Evolutionary conservation across 2,113 vertebrate species (phyloP).

Genomic region (Callocephalon fimbriatum): DNA sequence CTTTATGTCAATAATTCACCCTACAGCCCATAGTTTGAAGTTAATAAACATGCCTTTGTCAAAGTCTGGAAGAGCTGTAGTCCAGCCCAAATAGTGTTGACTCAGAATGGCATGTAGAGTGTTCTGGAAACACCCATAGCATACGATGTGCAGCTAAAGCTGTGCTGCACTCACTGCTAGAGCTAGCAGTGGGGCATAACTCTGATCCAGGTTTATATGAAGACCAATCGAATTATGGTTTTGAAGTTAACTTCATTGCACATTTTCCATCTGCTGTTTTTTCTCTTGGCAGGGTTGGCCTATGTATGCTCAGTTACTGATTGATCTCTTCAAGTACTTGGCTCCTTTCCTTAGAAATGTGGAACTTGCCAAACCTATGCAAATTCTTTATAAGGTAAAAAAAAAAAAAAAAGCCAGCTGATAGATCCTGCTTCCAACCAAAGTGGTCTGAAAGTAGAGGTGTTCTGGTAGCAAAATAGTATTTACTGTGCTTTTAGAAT

Average conservation of each 20-base stretch:
- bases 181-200: background rate
- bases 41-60: background rate
- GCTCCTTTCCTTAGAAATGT: conserved; percentile 98
- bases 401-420: conserved; percentile 38
- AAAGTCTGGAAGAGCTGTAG: background rate
- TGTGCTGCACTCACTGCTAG: background rate
- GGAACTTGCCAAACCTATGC: conserved; percentile 99
- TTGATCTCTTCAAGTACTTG: conserved; percentile 98
- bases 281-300: conserved; percentile 91
- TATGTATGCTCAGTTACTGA: conserved; percentile 98
- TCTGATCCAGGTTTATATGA: background rate
- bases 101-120: background rate
- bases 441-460: background rate
- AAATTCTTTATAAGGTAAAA: conserved; percentile 99
- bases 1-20: too few relatives aligned
- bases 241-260: conserved; percentile 2
- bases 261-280: background rate
- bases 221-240: background rate
- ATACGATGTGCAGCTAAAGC: background rate
- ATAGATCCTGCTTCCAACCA: background rate
- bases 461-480: background rate
- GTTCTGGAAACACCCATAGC: background rate
- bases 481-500: background rate
- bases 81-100: background rate
- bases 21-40: too few relatives aligned